Evolutionary conservation across 2,113 vertebrate genomes (phyloP), one percentile per base, ranked within the genome.

Genomic region (Trematomus loennbergii): DNA sequence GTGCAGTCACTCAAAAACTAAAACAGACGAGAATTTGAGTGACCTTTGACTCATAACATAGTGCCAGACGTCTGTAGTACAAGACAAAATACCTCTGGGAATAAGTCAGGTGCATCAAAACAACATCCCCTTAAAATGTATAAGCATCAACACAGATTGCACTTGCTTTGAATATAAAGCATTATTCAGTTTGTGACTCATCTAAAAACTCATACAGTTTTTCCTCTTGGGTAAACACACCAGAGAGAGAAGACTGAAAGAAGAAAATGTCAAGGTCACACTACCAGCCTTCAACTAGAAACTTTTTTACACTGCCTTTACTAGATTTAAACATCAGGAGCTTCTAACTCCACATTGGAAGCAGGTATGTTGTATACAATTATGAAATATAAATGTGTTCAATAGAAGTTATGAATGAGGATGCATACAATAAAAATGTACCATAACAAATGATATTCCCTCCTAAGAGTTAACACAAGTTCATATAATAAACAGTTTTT

Each of bases 251-350:
- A 53, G 18, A 63, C 13, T 25, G 7, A 4, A 9, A 15, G 16
- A 55, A 16, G 3, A 33, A 36, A 46, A 22, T 18, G 43, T 57
- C 54, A 73, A 33, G 53, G 66, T 68, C 62, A 72, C 29, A 25
- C 12, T 10, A 10, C n/a, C 57, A 9, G 18, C 5, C 46, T 40
- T 80, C 4, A 46, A 11, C 22, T 22, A 62, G 46, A 36, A 11
- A 46, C 53, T 9, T 33, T 50, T 1, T 22, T 40, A 59, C 40
- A 63, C 15, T 25, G 3, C 48, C 9, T 50, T 12, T 9, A 17
- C 10, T 16, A 66, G 48, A 60, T 1, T 17, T 6, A 36, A 17
- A 20, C 33, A 18, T 46, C 0, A 33, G 3, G 0, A 33, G 55
- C 25, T 25, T 15, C 9, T n/a, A 25, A 62, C 20, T 12, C 36